Conservation (phyloP, 2,888 invertebrate species). For the Polyommatus icarus region DNA sequence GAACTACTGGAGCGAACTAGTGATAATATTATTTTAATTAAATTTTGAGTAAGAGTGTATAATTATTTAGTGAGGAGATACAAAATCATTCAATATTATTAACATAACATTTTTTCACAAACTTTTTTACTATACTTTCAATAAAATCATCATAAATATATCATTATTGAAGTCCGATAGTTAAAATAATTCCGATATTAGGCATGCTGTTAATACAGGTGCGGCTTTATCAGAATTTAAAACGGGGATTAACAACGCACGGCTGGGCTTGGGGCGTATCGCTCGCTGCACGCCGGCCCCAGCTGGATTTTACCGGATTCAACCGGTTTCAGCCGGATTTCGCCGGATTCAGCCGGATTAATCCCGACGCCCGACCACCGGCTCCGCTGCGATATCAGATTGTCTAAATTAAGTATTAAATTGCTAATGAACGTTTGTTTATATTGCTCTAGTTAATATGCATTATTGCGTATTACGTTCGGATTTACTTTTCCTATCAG, state of each 20-base stretch:
- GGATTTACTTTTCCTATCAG: constrained; percentile 15
- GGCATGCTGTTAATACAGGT: constrained; percentile 59
- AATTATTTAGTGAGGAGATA: too few species aligned
- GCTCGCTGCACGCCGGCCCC: constrained; percentile 54
- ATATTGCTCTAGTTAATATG: constrained; percentile 47
- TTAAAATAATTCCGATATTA: constrained; percentile 38
- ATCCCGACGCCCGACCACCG: constrained; percentile 51
- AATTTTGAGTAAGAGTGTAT: too few species aligned
- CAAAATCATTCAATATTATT: too few species aligned
- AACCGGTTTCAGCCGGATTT: constrained; percentile 63
- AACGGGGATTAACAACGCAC: constrained; percentile 74
- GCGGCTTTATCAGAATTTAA: constrained; percentile 73
- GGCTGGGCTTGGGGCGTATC: constrained; percentile 64
- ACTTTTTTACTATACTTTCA: background rate
- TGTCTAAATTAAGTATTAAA: constrained; percentile 71
- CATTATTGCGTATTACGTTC: constrained; percentile 15
- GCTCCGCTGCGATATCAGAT: constrained; percentile 69
- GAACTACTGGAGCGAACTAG: too few species aligned
- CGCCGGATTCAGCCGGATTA: constrained; percentile 61
- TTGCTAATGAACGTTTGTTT: constrained; percentile 58
- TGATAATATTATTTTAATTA: too few species aligned
- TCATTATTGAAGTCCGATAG: constrained; percentile 22
- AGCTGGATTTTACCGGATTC: constrained; percentile 61
- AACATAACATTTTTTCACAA: background rate
- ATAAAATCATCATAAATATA: constrained; percentile 6